A percentile compares a stretch with the other conserved stretches of the same genome.
Evolutionary conservation across 1,140 invertebrate species (phyloP).

Genomic region (Bombus picipes): DNA sequence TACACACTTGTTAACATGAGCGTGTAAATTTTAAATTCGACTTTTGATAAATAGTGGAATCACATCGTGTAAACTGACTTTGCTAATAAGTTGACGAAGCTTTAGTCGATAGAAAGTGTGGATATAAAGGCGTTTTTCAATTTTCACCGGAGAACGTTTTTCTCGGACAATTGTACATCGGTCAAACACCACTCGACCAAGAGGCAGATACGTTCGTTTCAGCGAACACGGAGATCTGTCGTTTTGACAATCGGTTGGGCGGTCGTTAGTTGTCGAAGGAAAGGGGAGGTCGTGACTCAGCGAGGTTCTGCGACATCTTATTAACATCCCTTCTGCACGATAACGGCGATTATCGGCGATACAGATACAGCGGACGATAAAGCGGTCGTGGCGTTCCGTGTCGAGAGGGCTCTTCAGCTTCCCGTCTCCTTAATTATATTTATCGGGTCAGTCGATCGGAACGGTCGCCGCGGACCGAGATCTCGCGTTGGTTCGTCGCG

Average conservation of each 20-base stretch:
- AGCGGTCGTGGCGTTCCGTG: slow-evolving; percentile 46
- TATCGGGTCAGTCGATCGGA: slow-evolving; percentile 57
- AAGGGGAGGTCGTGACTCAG: slow-evolving; percentile 23
- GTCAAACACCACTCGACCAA: no score
- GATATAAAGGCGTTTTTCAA: not conserved
- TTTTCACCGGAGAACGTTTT: no score
- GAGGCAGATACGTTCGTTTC: not conserved
- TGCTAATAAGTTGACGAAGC: no score
- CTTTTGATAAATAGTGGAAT: no score
- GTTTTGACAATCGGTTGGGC: not conserved
- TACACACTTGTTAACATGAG: no score
- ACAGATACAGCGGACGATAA: slow-evolving; percentile 45
- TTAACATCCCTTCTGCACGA: slow-evolving; percentile 44
- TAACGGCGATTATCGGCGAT: slow-evolving; percentile 51
- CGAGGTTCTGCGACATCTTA: slow-evolving; percentile 40
- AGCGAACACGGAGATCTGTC: not conserved
- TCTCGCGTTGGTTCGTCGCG: slow-evolving; percentile 45
- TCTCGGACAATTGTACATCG: no score
- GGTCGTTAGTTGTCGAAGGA: not conserved
- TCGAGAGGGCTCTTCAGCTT: slow-evolving; percentile 49
- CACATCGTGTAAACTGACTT: no score
- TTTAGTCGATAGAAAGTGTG: no score
- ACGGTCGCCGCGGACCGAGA: slow-evolving; percentile 34
- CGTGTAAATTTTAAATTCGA: no score
- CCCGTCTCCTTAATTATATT: slow-evolving; percentile 61